Base-by-base conservation (phyloP, 2,797 vertebrate genomes). In the Parauchenoglanis punctatus region DNA sequence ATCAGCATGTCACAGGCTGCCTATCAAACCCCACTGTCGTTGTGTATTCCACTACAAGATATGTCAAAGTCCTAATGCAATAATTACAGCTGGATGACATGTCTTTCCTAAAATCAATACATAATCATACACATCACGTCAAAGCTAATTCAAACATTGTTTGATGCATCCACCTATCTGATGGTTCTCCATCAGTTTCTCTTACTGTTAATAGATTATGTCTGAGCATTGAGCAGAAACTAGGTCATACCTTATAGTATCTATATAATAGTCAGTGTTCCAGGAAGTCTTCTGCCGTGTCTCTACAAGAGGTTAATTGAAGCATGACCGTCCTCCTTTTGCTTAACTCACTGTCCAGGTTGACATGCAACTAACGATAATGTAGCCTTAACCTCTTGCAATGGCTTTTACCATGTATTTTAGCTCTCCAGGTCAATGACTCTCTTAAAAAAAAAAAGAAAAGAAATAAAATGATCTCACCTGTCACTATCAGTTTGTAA, bases 1-100 rank as follows among this genome's bases (percentile, higher is more conserved):
- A 95, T 96, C 93, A 93, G 92, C 89, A 91, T 94, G 92, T 94
- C 92, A 94, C 88, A 92, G 92, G 89, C 92, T 91, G 88, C 89
- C 92, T 86, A 91, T 94, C 91, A 93, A 93, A 94, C 90, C 87
- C 87, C 18, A 73, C 87, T 92, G 91, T 94, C 93, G 93, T 91
- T 85, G 77, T 84, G 88, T 91, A 58, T 91, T 88, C 87, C 89
- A 88, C 87, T 91, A 77, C 83, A 4, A 85, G 68, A 88, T 91
- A 91, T 93, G 88, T 89, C 90, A 91, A 73, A 2, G 63, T 91
- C 75, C 90, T 90, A 90, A 82, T 70, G 28, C 89, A 89, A 89
- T 89, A 63, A 56, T 12, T 83, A 91, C 91, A 88, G 89, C 73
- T 88, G 89, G 90, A 90, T 88, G 91, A 72, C 88, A 91, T 72